Evolutionary conservation across 2,113 vertebrate genomes (phyloP).

Genomic region (Cyanoderma ruficeps): DNA sequence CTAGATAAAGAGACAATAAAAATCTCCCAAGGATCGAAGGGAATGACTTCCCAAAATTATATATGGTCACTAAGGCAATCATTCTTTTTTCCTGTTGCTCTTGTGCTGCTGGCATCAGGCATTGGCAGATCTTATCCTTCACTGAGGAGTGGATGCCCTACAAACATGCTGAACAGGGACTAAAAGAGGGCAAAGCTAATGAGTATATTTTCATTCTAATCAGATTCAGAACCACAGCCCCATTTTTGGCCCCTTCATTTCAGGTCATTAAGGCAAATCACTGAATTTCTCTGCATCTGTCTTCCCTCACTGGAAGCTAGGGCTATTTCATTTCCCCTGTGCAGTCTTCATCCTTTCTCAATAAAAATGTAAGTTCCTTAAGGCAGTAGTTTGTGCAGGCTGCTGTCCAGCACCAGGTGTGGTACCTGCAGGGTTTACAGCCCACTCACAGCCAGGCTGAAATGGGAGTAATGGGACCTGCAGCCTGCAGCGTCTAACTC

Average conservation of each 20-base stretch:
- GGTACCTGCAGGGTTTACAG: neutral
- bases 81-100: neutral
- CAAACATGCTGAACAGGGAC: neutral
- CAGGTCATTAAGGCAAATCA: neutral
- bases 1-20: neutral
- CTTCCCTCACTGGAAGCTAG: neutral
- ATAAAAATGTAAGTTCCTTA: neutral
- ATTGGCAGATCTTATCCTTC: neutral
- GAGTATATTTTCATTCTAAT: neutral
- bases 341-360: neutral
- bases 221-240: neutral
- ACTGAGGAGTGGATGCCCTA: rapidly evolving
- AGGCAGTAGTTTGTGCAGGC: neutral
- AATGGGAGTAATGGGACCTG: neutral
- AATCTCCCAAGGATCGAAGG: neutral
- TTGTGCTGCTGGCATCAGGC: neutral
- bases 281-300: neutral
- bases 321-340: neutral
- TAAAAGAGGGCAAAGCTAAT: neutral
- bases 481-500: rapidly evolving
- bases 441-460: neutral
- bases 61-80: neutral
- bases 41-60: neutral
- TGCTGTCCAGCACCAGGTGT: neutral
- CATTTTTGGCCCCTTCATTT: neutral